Evolutionary conservation across 1,140 invertebrate genomes (phyloP), one percentile per base, ranked within the genome.

Genomic region (Manduca sexta): DNA sequence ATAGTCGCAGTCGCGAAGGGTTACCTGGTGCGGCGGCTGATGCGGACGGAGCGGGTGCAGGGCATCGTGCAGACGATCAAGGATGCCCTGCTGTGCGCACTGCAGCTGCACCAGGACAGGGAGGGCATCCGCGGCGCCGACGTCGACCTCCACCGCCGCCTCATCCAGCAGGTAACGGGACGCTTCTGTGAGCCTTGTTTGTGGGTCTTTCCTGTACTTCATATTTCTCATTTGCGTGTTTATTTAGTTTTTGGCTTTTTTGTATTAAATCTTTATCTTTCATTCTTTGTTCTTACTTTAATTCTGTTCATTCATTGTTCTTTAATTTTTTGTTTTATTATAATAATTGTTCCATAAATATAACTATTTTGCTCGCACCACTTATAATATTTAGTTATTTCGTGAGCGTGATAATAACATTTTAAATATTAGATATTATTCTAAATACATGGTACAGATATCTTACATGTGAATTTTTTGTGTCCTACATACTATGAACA

Each of bases 31-130:
- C 89, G 95, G 34, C 89, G 94, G 52, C 84, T 97, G 31, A 90
- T 96, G 76, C 88, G 84, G 44, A 95, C 94, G 1, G 93, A 94
- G 67, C 92, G 92, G 61, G 92, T 96, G 2, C 91, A 94, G 72
- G 86, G 87, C 30, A 88, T 95, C 11, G 93, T 96, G 52, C 92
- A 93, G 83, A 95, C 93, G 14, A 95, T 96, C 55, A 88, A 88
- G 58, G 94, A 94, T 70, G 92, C 93, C 2, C 75, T 94, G 37
- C 79, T 93, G 14, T 93, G 92, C 73, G 91, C 93, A 52, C 80
- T 94, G 33, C 91, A 93, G 69, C 80, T 95, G 47, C 92, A 94
- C 52, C 86, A 91, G 51, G 92, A 94, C 7, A 69, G 84, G 10
- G 87, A 87, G 45, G 86, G 87, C 53, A 88, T 89, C 45, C 79